These are phyloP conservation scores for Matsumyia berberina DNA, from an alignment of 2,888 invertebrate genomes.

Conservation along the genomic window DNA sequence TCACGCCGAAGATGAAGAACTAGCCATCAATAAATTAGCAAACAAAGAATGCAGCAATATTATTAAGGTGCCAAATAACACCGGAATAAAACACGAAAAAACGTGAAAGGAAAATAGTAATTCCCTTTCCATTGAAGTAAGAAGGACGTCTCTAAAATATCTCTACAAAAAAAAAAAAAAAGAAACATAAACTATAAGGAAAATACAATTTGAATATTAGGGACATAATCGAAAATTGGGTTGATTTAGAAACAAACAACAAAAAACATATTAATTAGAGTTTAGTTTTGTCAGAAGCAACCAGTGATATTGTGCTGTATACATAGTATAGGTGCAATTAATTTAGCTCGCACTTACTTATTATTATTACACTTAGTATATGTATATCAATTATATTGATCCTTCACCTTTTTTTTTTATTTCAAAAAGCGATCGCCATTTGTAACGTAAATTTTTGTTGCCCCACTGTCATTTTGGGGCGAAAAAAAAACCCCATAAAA, in stretches of 20 bases:
- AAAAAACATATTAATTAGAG: constrained; percentile 66
- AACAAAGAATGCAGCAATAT: constrained; percentile 74
- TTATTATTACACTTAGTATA: constrained; percentile 67
- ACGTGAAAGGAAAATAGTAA: constrained; percentile 42
- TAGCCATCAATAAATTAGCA: constrained; percentile 71
- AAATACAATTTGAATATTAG: constrained; percentile 38
- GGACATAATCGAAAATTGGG: constrained; percentile 48
- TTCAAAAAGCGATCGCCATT: constrained; percentile 31
- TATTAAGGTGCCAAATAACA: constrained; percentile 76
- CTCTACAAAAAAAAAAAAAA: constrained; percentile 23
- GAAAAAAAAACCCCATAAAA: too few relatives aligned
- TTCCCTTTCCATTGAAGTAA: constrained; percentile 70
- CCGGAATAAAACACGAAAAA: constrained; percentile 64
- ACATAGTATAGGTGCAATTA: constrained; percentile 85
- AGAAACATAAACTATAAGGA: constrained; percentile 22
- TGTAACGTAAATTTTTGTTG: constrained; percentile 71
- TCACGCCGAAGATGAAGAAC: constrained; percentile 88
- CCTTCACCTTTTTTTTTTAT: constrained; percentile 27
- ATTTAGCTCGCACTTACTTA: constrained; percentile 83
- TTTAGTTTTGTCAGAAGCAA: constrained; percentile 82
- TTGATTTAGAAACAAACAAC: constrained; percentile 27
- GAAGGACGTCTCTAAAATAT: constrained; percentile 24
- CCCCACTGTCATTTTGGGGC: too few relatives aligned
- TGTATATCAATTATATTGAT: constrained; percentile 64
- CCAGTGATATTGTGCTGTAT: constrained; percentile 85